Evolutionary conservation across 2,797 vertebrate species (phyloP), one percentile per base, ranked within the genome.

Genomic region (Oreochromis mossambicus): DNA sequence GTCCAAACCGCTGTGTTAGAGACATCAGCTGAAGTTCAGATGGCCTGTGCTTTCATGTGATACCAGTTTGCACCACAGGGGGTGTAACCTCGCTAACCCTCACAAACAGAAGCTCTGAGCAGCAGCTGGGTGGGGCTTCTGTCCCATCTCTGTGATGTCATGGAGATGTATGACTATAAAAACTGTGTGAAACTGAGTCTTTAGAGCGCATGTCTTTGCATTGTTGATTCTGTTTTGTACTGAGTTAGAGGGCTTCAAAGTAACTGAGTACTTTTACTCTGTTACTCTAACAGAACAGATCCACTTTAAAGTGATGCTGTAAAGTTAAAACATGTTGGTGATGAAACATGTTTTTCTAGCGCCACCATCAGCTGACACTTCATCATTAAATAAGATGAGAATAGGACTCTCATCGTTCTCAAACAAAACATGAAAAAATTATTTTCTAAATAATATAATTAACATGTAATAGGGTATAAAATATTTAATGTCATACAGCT

Each of bases 151-250:
- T 70, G 38, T 68, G 21, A 68, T 24, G 38, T 68, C 63, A 68
- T 24, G 13, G 21, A 68, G 36, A 68, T 43, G 5, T 24, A 68
- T 24, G 38, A 43, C n/a, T 26, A 70, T 26, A 26, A 26, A 70
- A 70, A 41, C n/a, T 68, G 36, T 41, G 36, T 68, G 36, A 68
- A 41, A 21, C 36, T 0, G 19, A 41, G 36, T 68, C 1, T 43
- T 15, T 68, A 68, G 63, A 43, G 21, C 1, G 0, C 3, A 43
- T 26, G 3, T 70, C 21, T 15, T 43, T 43, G 21, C 0, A 3
- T 68, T 15, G 36, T 38, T 8, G 55, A 34, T 34, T 61, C 29
- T 19, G 56, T 61, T 34, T 61, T 61, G 56, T 6, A 10, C 15
- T 19, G 26, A 58, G 56, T 32, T 68, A 15, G 12, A 43, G 38